phyloP scores from a whole-genome alignment of 2,888 invertebrate genomes.

The Drosophila koepferae region DNA sequence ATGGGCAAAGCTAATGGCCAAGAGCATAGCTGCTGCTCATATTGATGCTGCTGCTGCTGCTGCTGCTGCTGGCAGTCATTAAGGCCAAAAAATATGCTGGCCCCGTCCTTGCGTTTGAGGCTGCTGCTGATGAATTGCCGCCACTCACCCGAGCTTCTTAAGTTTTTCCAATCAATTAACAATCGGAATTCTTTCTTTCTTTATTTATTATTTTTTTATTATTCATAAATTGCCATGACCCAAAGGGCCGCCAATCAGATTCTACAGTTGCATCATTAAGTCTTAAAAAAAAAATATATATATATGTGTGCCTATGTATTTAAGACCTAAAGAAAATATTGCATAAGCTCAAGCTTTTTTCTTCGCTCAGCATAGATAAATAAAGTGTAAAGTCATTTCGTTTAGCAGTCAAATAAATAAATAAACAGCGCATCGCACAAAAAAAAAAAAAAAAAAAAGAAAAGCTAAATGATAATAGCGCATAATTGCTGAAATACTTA shows the following conservation, averaged over 20 bases:
- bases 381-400: conserved; percentile 47
- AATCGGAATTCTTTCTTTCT: conserved; percentile 7
- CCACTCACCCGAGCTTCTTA: conserved; percentile 11
- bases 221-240: conserved; percentile 49
- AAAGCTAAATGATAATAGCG: conserved; percentile 42
- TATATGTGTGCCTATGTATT: not conserved
- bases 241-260: conserved; percentile 40
- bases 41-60: not conserved
- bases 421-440: conserved; percentile 12
- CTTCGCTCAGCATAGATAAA: conserved; percentile 17
- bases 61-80: conserved; percentile 33
- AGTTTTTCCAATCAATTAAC: conserved; percentile 44
- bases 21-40: conserved; percentile 22
- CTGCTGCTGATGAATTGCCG: conserved; percentile 39
- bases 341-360: conserved; percentile 18
- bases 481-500: conserved; percentile 41
- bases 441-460: conserved; percentile 30
- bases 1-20: conserved; percentile 46
- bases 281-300: not conserved
- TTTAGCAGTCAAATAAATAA: conserved; percentile 17
- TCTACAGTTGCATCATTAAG: conserved; percentile 30
- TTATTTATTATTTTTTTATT: not conserved
- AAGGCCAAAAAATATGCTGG: conserved; percentile 32
- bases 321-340: conserved; percentile 17
- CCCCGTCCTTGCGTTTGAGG: conserved; percentile 29